A percentile compares a stretch with the other conserved stretches of the same genome.
These are phyloP conservation scores for Potamarius usumacintae DNA, from an alignment of 2,113 vertebrate species.

Conservation along the genomic window DNA sequence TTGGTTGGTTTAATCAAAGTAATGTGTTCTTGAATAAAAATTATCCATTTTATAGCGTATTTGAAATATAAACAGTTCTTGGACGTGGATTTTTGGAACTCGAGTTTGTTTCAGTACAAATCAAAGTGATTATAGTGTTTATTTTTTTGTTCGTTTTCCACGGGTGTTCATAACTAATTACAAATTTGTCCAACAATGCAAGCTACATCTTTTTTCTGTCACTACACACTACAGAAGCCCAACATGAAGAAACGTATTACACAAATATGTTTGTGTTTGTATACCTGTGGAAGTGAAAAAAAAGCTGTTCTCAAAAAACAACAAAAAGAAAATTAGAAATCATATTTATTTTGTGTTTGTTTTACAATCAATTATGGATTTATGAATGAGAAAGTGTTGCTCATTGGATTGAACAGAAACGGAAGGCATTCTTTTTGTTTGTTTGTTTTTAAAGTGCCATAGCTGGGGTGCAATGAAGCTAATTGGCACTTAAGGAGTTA, in stretches of 20 bases:
- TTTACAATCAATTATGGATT: conserved; percentile 57
- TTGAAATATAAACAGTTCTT: not conserved
- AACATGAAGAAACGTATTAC: not conserved
- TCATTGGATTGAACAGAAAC: conserved; percentile 52
- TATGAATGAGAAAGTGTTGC: conserved; percentile 73
- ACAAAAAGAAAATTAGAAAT: not conserved
- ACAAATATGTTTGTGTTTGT: not conserved
- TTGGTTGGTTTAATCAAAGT: too few species aligned
- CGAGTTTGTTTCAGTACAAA: not conserved
- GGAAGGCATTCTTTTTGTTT: too few species aligned
- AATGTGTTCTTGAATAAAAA: too few species aligned
- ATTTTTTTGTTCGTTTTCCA: too few species aligned
- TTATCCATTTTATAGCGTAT: not conserved
- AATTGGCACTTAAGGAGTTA: conserved; percentile 63
- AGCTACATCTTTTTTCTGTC: too few species aligned
- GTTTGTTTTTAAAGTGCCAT: conserved; percentile 70
- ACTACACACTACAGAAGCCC: not conserved
- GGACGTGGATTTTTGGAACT: not conserved
- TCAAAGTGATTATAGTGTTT: not conserved
- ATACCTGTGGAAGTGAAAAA: too few species aligned
- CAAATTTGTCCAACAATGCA: too few species aligned
- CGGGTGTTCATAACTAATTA: too few species aligned
- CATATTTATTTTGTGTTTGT: not conserved
- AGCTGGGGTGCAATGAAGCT: conserved; percentile 65
- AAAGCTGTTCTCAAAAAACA: not conserved